Percentiles rank a stretch among this genome's conserved stretches.
Conservation (phyloP, 92 coral and sea anemone genomes). For the Epizoanthus ramosus region DNA sequence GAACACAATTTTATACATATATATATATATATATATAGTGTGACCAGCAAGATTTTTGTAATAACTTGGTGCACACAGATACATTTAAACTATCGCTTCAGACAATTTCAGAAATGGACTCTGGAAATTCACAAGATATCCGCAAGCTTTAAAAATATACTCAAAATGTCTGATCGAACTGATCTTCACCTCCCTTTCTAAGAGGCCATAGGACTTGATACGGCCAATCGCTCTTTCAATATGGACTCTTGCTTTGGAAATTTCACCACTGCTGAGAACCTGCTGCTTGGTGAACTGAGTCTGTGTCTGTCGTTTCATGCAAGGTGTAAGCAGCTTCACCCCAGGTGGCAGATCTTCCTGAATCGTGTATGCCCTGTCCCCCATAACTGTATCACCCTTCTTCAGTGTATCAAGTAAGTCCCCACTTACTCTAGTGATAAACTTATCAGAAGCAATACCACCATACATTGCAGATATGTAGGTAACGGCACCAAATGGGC, state of each 20-base stretch:
- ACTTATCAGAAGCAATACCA: slow-evolving; percentile 40
- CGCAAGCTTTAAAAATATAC: not conserved
- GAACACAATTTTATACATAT: too few species aligned
- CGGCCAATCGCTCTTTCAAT: slow-evolving; percentile 44
- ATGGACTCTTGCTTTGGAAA: slow-evolving; percentile 40
- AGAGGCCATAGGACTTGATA: slow-evolving; percentile 38
- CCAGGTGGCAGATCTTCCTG: slow-evolving; percentile 33
- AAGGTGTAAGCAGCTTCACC: slow-evolving; percentile 18
- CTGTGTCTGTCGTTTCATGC: slow-evolving; percentile 20
- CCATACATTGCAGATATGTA: slow-evolving; percentile 39
- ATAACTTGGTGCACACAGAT: not conserved
- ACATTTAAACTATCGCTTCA: slow-evolving; percentile 8
- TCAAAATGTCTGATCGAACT: too few species aligned
- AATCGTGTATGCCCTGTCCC: slow-evolving; percentile 37
- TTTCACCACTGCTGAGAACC: slow-evolving; percentile 14
- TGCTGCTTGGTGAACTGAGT: slow-evolving; percentile 27
- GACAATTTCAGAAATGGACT: slow-evolving; percentile 18
- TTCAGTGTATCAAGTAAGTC: slow-evolving; percentile 38
- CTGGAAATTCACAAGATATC: slow-evolving; percentile 16
- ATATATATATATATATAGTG: too few species aligned
- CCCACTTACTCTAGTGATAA: slow-evolving; percentile 19
- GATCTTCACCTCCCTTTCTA: not conserved
- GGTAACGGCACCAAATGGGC: slow-evolving; percentile 38
- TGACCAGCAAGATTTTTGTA: too few species aligned
- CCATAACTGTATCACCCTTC: slow-evolving; percentile 41